Percentiles rank a stretch among this genome's conserved stretches.
Conservation (phyloP, 1,140 invertebrate genomes). For the Thaumatotibia leucotreta region DNA sequence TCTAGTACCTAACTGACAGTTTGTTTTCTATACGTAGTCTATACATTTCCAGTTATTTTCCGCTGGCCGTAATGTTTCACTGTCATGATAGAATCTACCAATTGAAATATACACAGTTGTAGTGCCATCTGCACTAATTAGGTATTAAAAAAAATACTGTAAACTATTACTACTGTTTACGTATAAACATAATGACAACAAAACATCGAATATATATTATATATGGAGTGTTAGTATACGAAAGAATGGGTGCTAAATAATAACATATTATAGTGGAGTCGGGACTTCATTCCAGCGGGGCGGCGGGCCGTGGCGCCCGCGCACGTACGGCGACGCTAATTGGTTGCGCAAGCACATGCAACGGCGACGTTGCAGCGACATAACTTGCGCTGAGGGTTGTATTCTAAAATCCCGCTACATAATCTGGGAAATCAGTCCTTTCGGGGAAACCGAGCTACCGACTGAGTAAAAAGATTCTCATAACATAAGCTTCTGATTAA, state of each 20-base stretch:
- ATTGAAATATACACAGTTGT: too few species aligned
- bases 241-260: conserved; percentile 3
- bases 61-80: too few species aligned
- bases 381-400: conserved; percentile 14
- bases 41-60: too few species aligned
- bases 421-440: not conserved
- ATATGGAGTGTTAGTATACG: not conserved
- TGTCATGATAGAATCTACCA: too few species aligned
- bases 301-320: conserved; percentile 52
- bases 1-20: too few species aligned
- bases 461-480: too few species aligned
- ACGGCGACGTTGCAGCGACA: conserved; percentile 47
- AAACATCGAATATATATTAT: not conserved
- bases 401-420: not conserved
- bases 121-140: too few species aligned
- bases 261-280: conserved; percentile 21
- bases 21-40: too few species aligned
- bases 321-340: conserved; percentile 44
- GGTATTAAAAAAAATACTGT: too few species aligned
- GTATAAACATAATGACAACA: too few species aligned
- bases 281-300: conserved; percentile 53
- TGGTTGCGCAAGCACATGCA: conserved; percentile 58
- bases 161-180: too few species aligned
- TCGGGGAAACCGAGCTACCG: not conserved
- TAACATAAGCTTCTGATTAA: too few species aligned